These are phyloP conservation scores for Eulemur coronatus DNA, from an alignment of 2,797 vertebrate genomes.

Conservation along the genomic window DNA sequence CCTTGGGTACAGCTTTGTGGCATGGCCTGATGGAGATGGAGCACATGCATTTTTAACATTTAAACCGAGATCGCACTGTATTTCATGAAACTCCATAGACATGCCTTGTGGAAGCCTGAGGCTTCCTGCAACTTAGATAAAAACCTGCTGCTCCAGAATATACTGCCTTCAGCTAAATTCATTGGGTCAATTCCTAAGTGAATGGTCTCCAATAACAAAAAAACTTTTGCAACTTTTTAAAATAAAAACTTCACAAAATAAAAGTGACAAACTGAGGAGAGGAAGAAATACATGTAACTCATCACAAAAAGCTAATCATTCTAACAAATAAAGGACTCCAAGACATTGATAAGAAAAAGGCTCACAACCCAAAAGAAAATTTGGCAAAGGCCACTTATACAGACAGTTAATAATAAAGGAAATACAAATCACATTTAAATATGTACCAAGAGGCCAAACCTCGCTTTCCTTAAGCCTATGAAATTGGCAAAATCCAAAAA, in stretches of 20 bases:
- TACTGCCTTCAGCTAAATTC: constrained; percentile 47
- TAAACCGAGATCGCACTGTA: background rate
- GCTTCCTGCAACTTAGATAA: constrained; percentile 48
- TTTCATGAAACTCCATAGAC: constrained; percentile 46
- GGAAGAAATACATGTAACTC: background rate
- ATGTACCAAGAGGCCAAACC: background rate
- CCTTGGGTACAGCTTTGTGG: background rate
- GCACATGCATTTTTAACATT: constrained; percentile 47
- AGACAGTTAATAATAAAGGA: background rate
- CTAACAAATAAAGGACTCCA: background rate
- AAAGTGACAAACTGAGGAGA: background rate
- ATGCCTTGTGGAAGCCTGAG: constrained; percentile 35
- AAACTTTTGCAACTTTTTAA: constrained; percentile 56
- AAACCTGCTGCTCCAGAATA: constrained; percentile 38
- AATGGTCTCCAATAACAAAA: background rate
- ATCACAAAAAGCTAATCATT: background rate
- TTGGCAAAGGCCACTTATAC: background rate
- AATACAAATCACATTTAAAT: background rate
- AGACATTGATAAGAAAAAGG: background rate
- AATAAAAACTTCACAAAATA: constrained; percentile 43
- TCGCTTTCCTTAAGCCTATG: background rate
- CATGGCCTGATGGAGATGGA: background rate
- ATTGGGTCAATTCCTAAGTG: constrained; percentile 16
- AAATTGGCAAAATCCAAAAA: background rate
- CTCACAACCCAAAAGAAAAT: background rate